A percentile compares a stretch with the other conserved stretches of the same genome.
Evolutionary conservation across 1,140 invertebrate species (phyloP).

Genomic region (Teleopsis dalmanni): DNA sequence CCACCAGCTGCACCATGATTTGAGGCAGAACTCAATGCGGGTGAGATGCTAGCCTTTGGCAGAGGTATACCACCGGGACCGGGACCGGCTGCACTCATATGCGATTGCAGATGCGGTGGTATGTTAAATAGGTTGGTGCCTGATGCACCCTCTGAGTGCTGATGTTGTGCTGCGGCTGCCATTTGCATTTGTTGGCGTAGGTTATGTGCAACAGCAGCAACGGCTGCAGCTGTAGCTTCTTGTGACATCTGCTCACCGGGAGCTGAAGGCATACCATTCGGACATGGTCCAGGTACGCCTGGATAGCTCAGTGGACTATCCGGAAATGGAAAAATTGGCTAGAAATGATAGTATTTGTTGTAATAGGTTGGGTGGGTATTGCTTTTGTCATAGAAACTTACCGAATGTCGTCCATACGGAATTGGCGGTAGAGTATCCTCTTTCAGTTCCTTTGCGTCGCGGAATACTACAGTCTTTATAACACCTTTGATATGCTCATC

Average conservation of each 20-base stretch:
- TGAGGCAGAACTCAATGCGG: slow-evolving; percentile 34
- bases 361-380: neutral
- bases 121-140: slow-evolving; percentile 41
- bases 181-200: slow-evolving; percentile 65
- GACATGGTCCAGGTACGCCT: slow-evolving; percentile 18
- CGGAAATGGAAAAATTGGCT: slow-evolving; percentile 42
- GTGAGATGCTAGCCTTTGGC: slow-evolving; percentile 37
- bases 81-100: slow-evolving; percentile 34
- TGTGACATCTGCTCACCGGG: slow-evolving; percentile 38
- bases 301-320: slow-evolving; percentile 35
- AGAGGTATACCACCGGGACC: slow-evolving; percentile 37
- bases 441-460: slow-evolving; percentile 69
- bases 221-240: slow-evolving; percentile 37
- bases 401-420: slow-evolving; percentile 42
- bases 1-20: slow-evolving; percentile 14
- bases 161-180: slow-evolving; percentile 56
- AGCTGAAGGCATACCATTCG: slow-evolving; percentile 15
- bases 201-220: slow-evolving; percentile 50
- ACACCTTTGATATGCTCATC: slow-evolving; percentile 87
- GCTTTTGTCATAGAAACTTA: slow-evolving; percentile 15
- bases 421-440: slow-evolving; percentile 49
- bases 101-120: slow-evolving; percentile 30
- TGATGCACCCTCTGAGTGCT: slow-evolving; percentile 44
- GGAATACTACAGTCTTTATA: slow-evolving; percentile 83
- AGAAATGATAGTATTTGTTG: slow-evolving; percentile 9